Base-by-base conservation (phyloP, 2,113 vertebrate species). In the Etia nguti region DNA sequence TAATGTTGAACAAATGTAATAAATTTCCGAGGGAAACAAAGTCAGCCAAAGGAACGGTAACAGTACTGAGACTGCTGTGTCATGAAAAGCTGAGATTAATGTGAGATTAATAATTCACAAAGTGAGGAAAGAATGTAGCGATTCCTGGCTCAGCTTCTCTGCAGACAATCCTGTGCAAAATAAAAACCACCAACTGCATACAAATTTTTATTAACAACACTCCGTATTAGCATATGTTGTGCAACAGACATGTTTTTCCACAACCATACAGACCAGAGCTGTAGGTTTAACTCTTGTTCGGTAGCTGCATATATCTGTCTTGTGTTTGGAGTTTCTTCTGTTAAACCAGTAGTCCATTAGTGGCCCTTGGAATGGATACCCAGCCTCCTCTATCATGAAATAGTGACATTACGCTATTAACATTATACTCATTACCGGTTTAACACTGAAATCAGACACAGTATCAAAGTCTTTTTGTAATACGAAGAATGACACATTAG, bases 311-410 rank as follows among this genome's bases (percentile, higher is more conserved):
- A 13, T 85, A 79, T 89, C 62, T 62, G 55, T 79, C 60, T 87
- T 70, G 18, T 80, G 73, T 90, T 81, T 88, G 80, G 59, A 86
- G 80, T 70, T 88, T 85, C 86, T 41, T 68, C 81, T 86, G 86
- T 92, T 83, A 90, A 90, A 94, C 79, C 89, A 88, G 90, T 38
- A n/a, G 70, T 82, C 88, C 92, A 89, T 94, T 90, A 34, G 62
- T 12, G 31, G 56, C 88, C 92, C 88, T 93, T 94, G 92, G 95
- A 93, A 94, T 91, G 13, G 89, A 94, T 92, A 92, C 60, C 18
- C 73, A 50, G 50, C 88, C 82, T 50, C 80, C 77, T 81, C 79
- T 57, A 26, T 88, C 81, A 60, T 85, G 57, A 93, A 93, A 92
- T 68, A 81, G 36, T 73, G 86, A 77, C 13, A 91, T 94, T 94